Conservation (phyloP, 1,140 invertebrate species). For the Ephestia elutella region DNA sequence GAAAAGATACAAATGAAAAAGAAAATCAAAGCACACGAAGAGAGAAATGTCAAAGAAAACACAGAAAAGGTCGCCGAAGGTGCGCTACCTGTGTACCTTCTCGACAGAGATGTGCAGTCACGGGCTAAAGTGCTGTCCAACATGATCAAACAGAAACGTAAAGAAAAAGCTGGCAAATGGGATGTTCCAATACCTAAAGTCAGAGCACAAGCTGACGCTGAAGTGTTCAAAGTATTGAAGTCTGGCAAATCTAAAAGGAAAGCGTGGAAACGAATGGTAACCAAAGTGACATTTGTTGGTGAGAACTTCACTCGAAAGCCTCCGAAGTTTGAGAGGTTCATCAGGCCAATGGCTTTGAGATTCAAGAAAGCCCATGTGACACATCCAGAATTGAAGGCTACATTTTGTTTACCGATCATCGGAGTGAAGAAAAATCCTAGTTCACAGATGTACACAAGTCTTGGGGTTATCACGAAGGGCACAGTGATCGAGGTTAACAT, state of each 20-base stretch:
- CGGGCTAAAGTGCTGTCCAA: constrained; percentile 97
- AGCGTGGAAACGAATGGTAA: constrained; percentile 99
- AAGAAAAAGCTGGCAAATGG: constrained; percentile 99
- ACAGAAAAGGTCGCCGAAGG: constrained; percentile 90
- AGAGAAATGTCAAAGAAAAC: constrained; percentile 91
- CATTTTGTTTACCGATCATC: constrained; percentile 98
- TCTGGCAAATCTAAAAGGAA: constrained; percentile 97
- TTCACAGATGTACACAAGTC: constrained; percentile 95
- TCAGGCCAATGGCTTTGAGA: constrained; percentile 96
- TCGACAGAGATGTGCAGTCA: constrained; percentile 96
- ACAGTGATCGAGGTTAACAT: constrained; percentile 99
- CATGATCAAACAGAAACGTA: constrained; percentile 99
- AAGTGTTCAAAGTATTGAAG: constrained; percentile 97
- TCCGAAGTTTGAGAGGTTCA: constrained; percentile 99
- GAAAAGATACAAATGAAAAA: constrained; percentile 99
- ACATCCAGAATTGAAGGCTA: constrained; percentile 99
- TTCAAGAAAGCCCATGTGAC: constrained; percentile 99
- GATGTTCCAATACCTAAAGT: constrained; percentile 99
- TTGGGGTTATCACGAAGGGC: constrained; percentile 99
- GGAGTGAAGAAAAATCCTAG: constrained; percentile 99
- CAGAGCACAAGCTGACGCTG: constrained; percentile 95
- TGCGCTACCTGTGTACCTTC: constrained; percentile 95
- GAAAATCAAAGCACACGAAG: constrained; percentile 94
- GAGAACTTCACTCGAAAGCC: constrained; percentile 99
- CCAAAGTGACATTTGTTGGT: constrained; percentile 98